These are phyloP conservation scores for Alviniconcha strummeri DNA, from an alignment of 2,888 invertebrate species.

Conservation along the genomic window DNA sequence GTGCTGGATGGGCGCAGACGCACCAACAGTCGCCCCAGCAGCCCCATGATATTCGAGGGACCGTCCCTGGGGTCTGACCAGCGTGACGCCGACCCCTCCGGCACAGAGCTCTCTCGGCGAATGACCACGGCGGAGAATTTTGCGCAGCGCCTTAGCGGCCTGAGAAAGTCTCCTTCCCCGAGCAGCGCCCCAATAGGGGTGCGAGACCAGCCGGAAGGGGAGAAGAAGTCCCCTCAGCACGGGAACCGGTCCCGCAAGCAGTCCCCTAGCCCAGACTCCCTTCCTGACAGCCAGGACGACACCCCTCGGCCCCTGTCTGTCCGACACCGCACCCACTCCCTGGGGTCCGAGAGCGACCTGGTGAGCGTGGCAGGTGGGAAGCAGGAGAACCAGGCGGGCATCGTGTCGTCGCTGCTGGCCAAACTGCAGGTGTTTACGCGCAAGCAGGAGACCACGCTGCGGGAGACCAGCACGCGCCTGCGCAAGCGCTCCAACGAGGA, in stretches of 20 bases:
- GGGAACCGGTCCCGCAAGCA: conserved; percentile 29
- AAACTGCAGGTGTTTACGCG: too few relatives aligned
- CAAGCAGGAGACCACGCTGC: conserved; percentile 6
- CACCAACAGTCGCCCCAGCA: conserved; percentile 63
- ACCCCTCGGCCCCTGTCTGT: conserved; percentile 19
- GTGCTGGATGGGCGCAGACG: conserved; percentile 61
- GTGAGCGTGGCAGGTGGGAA: neutral
- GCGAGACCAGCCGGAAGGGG: conserved; percentile 40
- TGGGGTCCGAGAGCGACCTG: conserved; percentile 55
- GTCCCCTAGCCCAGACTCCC: conserved; percentile 39
- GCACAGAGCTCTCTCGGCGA: conserved; percentile 46
- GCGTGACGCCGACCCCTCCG: conserved; percentile 44
- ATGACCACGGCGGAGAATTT: conserved; percentile 59
- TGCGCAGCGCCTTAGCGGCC: conserved; percentile 50
- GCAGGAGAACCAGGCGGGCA: conserved; percentile 3
- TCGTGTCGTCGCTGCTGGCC: conserved; percentile 17
- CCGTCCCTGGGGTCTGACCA: conserved; percentile 15
- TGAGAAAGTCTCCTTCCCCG: conserved; percentile 41
- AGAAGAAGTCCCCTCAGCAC: conserved; percentile 43
- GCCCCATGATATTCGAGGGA: conserved; percentile 56
- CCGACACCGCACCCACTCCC: conserved; percentile 51
- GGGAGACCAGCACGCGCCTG: conserved; percentile 25
- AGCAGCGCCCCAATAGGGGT: conserved; percentile 27
- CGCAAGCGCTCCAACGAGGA: conserved; percentile 28
- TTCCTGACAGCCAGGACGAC: conserved; percentile 36